Evolutionary conservation across 2,113 vertebrate genomes (phyloP), one percentile per base, ranked within the genome.

Genomic region (Peucedramus taeniatus): DNA sequence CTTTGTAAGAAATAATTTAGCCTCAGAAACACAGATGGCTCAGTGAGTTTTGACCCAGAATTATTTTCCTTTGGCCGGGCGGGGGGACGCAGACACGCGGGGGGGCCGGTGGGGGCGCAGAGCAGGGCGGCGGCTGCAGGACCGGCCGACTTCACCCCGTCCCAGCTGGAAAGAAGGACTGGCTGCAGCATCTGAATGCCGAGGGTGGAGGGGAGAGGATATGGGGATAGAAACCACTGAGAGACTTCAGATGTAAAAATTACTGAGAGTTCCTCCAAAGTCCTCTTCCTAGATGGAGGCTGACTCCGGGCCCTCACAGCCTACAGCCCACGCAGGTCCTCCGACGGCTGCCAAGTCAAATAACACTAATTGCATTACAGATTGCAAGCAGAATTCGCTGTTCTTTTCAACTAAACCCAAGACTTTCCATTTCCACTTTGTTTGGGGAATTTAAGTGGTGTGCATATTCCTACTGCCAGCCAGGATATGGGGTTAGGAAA

Each of bases 321-420:
- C 77, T 77, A 96, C 97, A 88, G 97, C 96, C 97, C 97, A 95
- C 97, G 80, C 94, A 96, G 96, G 97, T 96, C 96, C 97, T 97
- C 93, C 19, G 74, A 98, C 89, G 81, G 96, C 83, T 89, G 93
- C 97, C 98, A 98, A 97, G 97, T 97, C 97, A 97, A 98, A 97
- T 98, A 98, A 97, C 76, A 40, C 91, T 98, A 98, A 98, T 98
- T 98, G 97, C 98, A 97, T 98, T 97, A 97, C 98, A 97, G 97
- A 98, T 98, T 98, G 97, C 69, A 72, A 98, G 93, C 97, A 97
- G 98, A 97, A 98, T 98, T 98, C 84, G 91, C 97, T 97, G 97
- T 98, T 97, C 98, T 97, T 95, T 98, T 98, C 97, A 96, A 96
- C 97, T 96, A 89, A 96, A 96, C 97, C 90, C 69, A 97, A 97